phyloP scores from a whole-genome alignment of 2,888 invertebrate genomes.

The Muscina levida region DNA sequence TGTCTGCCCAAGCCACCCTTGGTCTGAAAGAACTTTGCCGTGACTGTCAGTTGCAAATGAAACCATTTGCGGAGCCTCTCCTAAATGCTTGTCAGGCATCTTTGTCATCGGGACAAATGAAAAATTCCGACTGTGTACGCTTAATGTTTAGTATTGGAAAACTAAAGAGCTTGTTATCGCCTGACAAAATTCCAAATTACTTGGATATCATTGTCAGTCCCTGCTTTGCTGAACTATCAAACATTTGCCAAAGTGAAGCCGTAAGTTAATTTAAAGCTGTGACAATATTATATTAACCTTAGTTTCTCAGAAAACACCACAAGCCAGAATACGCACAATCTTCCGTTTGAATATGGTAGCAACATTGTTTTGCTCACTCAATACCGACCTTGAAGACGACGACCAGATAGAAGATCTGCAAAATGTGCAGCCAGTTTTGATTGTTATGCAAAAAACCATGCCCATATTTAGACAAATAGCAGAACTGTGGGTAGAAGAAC shows the following conservation, averaged over 20 bases:
- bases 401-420: slow-evolving; percentile 75
- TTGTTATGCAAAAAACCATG: slow-evolving; percentile 83
- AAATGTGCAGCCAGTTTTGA: slow-evolving; percentile 81
- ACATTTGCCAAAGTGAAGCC: slow-evolving; percentile 80
- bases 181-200: slow-evolving; percentile 84
- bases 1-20: slow-evolving; percentile 90
- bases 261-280: slow-evolving; percentile 75
- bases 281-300: background rate
- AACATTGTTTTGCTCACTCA: slow-evolving; percentile 83
- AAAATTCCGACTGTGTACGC: slow-evolving; percentile 85
- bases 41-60: slow-evolving; percentile 88
- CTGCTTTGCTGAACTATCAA: slow-evolving; percentile 83
- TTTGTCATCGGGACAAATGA: slow-evolving; percentile 82
- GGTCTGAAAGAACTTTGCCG: slow-evolving; percentile 93
- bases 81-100: slow-evolving; percentile 85
- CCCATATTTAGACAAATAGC: slow-evolving; percentile 83
- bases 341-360: slow-evolving; percentile 86
- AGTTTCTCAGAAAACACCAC: slow-evolving; percentile 79
- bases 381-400: slow-evolving; percentile 80
- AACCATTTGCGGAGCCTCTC: slow-evolving; percentile 88
- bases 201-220: slow-evolving; percentile 86
- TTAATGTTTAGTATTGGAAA: slow-evolving; percentile 89
- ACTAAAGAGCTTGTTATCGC: slow-evolving; percentile 85
- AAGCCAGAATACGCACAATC: slow-evolving; percentile 81
- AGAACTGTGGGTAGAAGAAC: slow-evolving; percentile 83